Evolutionary conservation across 2,113 vertebrate species (phyloP).

Genomic region (Bufo bufo): DNA sequence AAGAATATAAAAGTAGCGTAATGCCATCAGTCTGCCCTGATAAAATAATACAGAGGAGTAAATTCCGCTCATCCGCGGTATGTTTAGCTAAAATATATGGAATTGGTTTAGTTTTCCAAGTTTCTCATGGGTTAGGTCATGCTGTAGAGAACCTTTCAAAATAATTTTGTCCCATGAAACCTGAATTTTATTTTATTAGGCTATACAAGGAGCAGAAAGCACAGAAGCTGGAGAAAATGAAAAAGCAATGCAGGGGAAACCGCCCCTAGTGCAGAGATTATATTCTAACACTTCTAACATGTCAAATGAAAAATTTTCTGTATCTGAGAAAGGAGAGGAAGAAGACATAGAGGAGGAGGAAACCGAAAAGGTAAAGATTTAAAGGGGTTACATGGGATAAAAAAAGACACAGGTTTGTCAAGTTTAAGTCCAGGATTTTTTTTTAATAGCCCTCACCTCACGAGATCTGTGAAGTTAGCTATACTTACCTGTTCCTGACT

Average conservation of each 20-base stretch:
- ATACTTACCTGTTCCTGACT: no score
- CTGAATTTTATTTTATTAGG: not conserved
- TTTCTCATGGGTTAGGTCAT: not conserved
- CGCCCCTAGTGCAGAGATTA: constrained; percentile 7
- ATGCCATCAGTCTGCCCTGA: no score
- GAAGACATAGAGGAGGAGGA: constrained; percentile 8
- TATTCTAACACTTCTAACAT: constrained; percentile 35
- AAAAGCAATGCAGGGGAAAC: not conserved
- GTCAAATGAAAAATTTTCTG: constrained; percentile 17
- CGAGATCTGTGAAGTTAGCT: no score
- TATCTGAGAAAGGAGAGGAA: not conserved
- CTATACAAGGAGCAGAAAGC: constrained; percentile 26
- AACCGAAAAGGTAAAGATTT: constrained; percentile 23
- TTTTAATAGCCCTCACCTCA: no score
- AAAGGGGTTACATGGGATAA: not conserved
- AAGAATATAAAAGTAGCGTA: no score
- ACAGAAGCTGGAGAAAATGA: not conserved
- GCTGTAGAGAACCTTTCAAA: not conserved
- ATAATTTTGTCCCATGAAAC: not conserved
- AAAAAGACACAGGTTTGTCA: no score
- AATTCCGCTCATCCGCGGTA: no score
- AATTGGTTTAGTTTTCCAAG: no score
- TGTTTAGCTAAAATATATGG: no score
- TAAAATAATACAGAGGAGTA: no score
- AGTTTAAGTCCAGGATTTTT: no score